phyloP scores from a whole-genome alignment of 2,113 vertebrate species.

The Nannospalax galili region DNA sequence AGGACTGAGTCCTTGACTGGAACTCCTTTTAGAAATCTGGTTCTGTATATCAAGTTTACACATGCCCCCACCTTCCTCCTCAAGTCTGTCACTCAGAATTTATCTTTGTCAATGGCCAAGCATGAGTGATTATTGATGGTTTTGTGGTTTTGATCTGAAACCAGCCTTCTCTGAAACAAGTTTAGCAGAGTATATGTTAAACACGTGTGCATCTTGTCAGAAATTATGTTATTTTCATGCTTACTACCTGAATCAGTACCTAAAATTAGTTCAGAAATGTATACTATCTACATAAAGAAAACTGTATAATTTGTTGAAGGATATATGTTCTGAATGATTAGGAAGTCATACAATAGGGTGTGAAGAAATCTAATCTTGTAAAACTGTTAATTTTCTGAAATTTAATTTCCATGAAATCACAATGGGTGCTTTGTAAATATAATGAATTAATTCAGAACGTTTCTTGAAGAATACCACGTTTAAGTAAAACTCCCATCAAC shows the following conservation, averaged over 20 bases:
- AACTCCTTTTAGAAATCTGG: not conserved
- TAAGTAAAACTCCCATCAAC: not conserved
- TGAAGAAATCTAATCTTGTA: not conserved
- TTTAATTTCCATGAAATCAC: not conserved
- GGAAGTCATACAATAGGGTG: not conserved
- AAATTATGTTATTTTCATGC: conserved; percentile 6
- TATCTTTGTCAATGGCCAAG: not conserved
- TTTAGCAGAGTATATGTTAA: not conserved
- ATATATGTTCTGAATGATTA: not conserved
- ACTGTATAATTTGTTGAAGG: not conserved
- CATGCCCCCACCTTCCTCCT: fast-evolving
- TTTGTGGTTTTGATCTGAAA: not conserved
- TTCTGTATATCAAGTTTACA: not conserved
- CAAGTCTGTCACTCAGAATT: not conserved
- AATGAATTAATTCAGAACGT: not conserved
- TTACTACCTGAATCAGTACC: not conserved
- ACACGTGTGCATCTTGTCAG: not conserved
- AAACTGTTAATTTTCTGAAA: not conserved
- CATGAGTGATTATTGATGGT: not conserved
- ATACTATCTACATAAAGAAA: not conserved
- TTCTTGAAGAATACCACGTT: not conserved
- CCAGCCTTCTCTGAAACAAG: not conserved
- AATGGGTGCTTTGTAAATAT: not conserved
- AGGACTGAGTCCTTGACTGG: not conserved
- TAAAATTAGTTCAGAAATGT: not conserved